Evolutionary conservation across 1,140 invertebrate species (phyloP), one percentile per base, ranked within the genome.

Genomic region (Lucilia cuprina): DNA sequence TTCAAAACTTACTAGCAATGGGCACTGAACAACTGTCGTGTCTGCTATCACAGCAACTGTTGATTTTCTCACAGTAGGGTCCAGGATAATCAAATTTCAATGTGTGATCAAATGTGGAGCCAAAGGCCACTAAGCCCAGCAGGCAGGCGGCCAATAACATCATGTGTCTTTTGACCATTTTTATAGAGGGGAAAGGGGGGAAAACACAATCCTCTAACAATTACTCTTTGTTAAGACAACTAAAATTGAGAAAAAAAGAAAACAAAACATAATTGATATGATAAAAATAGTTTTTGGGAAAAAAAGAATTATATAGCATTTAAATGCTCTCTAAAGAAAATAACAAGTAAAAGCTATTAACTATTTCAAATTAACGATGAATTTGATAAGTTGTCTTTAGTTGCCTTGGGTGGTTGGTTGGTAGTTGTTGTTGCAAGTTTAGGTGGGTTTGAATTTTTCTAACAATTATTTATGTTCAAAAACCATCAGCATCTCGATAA

Each of bases 21-120:
- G 96, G 96, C 25, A 94, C 92, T 1, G 94, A 94, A 89, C 96
- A 97, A 8, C 93, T 92, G 88, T 97, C 96, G 85, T 94, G 91
- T 55, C 96, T 91, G 14, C 94, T 94, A 1, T 90, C 86, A 88
- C 96, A 97, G 87, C 96, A 97, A 17, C 88, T 87, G 4, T 91
- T 88, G 8, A 87, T 86, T 13, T 86, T 65, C 17, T 65, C 87
- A 85, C 90, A 91, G 82, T 91, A 91, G 0, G 90, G 89, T 84
- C 90, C 90, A 25, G 89, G 89, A 65, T 84, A 91, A 50, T 91
- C 90, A 47, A 83, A 47, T 25, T 84, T 85, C 4, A 91, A 82
- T 75, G 88, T 88, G 85, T 87, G 85, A 86, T 90, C 89, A 14
- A 85, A 87, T 49, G 41, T 30, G 8, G n/a, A 21, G n/a, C 41